Evolutionary conservation across 2,113 vertebrate species (phyloP), one percentile per base, ranked within the genome.

Genomic region (Lonchura striata): DNA sequence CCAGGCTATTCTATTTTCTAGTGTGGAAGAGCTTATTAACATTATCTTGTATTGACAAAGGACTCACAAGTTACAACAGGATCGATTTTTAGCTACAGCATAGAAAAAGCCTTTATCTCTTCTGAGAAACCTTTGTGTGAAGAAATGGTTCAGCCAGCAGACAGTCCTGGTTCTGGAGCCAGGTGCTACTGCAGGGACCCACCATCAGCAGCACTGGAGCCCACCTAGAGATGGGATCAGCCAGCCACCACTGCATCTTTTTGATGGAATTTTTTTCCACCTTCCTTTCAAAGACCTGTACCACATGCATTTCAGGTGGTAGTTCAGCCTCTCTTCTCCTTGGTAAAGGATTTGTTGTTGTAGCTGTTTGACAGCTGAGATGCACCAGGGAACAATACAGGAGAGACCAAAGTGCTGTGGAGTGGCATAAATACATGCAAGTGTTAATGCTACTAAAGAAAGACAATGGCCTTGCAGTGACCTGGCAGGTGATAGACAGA

Each of bases 401-500:
- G 60, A 61, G 69, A 41, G 23, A 42, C 15, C 13, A 15, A 75
- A 88, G 39, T 15, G 22, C 31, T 25, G 35, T 13, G 28, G 22
- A 82, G 23, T 2, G 0, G 23, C 18, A 50, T 9, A 82, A 90
- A 39, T 27, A 33, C 10, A 22, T 1, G 13, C 16, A 39, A 53
- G 35, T 5, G 35, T 35, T 59, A 16, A 30, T 23, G 46, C 14
- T 31, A 1, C 25, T 59, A 20, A 37, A 1, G 0, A 8, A 30
- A 16, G 13, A 47, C 35, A 42, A 9, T 91, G 41, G 35, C 33
- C 16, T 87, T 42, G 24, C 53, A 69, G 23, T 69, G 59, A 72
- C 21, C 24, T 0, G 0, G 30, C n/a, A 53, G 4, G 2, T 18
- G 59, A 52, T n/a, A 47, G 44, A 44, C 47, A 72, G 22, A 56